Conservation (phyloP, 2,113 vertebrate genomes). For the Ctenodactylus gundi region DNA sequence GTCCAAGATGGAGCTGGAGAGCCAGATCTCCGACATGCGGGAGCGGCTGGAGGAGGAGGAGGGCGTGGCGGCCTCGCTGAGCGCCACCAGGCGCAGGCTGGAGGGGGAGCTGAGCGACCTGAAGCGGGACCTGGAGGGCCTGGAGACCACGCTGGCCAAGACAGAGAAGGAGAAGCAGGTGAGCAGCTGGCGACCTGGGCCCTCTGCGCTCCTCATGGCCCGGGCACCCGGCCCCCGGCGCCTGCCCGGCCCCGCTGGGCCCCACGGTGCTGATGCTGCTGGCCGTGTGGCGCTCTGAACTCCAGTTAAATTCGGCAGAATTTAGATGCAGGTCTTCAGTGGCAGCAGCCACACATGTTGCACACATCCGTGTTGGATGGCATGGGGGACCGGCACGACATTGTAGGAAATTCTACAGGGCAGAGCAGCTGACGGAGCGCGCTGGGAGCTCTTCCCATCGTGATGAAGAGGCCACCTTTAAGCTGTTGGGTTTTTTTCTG, state of each 20-base stretch:
- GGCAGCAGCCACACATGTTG: accelerated
- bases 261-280: no score
- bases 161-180: conserved; percentile 77
- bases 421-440: background rate
- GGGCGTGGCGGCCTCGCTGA: background rate
- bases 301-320: background rate
- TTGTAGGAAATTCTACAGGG: background rate
- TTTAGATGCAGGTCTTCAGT: background rate
- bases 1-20: conserved; percentile 70
- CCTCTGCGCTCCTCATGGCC: background rate
- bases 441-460: background rate
- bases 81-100: conserved; percentile 46
- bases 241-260: no score
- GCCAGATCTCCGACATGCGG: conserved; percentile 59
- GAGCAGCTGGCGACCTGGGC: background rate
- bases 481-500: background rate
- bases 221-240: no score
- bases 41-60: conserved; percentile 78
- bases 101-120: conserved; percentile 70
- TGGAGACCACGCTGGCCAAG: conserved; percentile 75
- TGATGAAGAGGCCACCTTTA: no score
- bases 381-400: background rate
- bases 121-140: conserved; percentile 74
- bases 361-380: accelerated
- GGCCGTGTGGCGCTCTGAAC: background rate